Percentiles rank a stretch among this genome's conserved stretches.
Evolutionary conservation across 2,113 vertebrate genomes (phyloP).

Genomic region (Nothocercus nigrocapillus): DNA sequence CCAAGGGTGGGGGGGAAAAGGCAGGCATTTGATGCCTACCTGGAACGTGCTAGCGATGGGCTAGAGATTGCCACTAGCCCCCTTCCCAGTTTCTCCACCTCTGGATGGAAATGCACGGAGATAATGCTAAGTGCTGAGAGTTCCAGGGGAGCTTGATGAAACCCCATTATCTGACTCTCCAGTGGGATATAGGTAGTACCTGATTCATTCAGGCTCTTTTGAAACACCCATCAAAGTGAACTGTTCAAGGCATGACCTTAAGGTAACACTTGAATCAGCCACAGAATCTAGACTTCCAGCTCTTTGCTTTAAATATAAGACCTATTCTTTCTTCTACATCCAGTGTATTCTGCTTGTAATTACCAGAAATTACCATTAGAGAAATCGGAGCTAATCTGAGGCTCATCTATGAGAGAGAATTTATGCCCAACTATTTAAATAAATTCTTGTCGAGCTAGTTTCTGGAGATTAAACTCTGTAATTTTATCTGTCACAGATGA

Average conservation of each 20-base stretch:
- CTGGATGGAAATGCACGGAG: background rate
- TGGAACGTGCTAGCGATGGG: accelerated
- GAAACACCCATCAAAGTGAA: conserved; percentile 56
- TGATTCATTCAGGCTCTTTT: conserved; percentile 34
- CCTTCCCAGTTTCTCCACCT: accelerated
- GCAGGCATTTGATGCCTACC: background rate
- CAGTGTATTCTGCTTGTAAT: conserved; percentile 55
- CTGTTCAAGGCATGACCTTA: conserved; percentile 53
- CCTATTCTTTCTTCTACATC: conserved; percentile 51
- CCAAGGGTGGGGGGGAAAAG: background rate
- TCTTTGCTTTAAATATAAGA: conserved; percentile 32
- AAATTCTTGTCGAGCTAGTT: conserved; percentile 76
- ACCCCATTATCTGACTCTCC: background rate
- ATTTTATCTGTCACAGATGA: conserved; percentile 71
- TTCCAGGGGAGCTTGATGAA: background rate
- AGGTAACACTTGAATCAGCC: conserved; percentile 43
- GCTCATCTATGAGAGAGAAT: conserved; percentile 60
- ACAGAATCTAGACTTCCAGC: conserved; percentile 44
- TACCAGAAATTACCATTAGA: conserved; percentile 64
- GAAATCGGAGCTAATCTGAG: conserved; percentile 32
- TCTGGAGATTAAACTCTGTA: conserved; percentile 69
- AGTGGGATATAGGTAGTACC: conserved; percentile 1
- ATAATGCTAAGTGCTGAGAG: background rate
- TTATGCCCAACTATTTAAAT: conserved; percentile 58
- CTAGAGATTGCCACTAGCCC: background rate